phyloP scores from a whole-genome alignment of 2,113 vertebrate species.

The Vulpes ferrilata region DNA sequence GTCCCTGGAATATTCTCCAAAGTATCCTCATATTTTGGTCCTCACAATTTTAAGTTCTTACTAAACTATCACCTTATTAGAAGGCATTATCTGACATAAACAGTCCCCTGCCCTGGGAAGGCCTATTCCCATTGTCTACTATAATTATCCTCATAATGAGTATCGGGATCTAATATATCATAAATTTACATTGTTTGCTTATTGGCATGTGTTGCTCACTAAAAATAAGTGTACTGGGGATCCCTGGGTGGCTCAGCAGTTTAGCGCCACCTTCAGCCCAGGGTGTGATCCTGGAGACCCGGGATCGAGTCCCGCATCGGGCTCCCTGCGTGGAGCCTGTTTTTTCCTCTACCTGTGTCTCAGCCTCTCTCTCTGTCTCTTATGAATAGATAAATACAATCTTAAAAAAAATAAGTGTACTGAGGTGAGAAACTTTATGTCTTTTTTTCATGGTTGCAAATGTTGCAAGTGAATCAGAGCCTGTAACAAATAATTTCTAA shows the following conservation, averaged over 20 bases:
- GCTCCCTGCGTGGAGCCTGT: too few relatives aligned
- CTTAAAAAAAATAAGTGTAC: background rate
- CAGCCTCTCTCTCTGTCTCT: too few relatives aligned
- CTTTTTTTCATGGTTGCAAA: background rate
- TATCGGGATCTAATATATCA: background rate
- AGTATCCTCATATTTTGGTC: background rate
- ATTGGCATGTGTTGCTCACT: background rate
- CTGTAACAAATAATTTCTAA: background rate
- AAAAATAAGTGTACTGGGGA: background rate
- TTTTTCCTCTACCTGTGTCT: too few relatives aligned
- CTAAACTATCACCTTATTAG: background rate
- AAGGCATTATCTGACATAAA: background rate
- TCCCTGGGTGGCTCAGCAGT: too few relatives aligned
- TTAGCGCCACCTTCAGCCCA: too few relatives aligned
- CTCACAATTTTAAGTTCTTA: constrained; percentile 20
- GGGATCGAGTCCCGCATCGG: too few relatives aligned
- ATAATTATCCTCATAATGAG: background rate
- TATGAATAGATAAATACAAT: too few relatives aligned
- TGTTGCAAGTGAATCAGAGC: background rate
- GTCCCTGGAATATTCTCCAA: background rate
- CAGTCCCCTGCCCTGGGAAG: background rate
- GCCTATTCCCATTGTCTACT: too few relatives aligned
- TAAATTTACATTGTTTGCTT: background rate
- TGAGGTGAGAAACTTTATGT: background rate
- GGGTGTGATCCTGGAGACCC: too few relatives aligned